Conservation (phyloP, 2,888 invertebrate genomes). For the Campoplex nolae region DNA sequence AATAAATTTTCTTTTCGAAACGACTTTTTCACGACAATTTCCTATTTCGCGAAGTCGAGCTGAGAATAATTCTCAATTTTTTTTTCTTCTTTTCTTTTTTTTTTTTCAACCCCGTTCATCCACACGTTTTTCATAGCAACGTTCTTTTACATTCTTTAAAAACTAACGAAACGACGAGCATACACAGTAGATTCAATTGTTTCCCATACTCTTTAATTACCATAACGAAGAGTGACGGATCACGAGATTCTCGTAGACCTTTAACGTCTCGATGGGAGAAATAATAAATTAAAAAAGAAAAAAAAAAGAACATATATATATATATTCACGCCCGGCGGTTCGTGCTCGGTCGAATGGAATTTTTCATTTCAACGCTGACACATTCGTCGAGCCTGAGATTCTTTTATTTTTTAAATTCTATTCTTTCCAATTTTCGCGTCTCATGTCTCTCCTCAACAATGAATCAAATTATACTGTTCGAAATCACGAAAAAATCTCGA, state of each 20-base stretch:
- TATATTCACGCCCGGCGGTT: slow-evolving; percentile 11
- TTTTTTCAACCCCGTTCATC: background rate
- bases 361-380: background rate
- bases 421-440: background rate
- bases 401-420: background rate
- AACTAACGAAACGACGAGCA: slow-evolving; percentile 15
- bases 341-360: slow-evolving; percentile 7
- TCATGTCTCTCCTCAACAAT: background rate
- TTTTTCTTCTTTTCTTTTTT: background rate
- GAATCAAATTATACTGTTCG: no score
- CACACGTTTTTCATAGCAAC: slow-evolving; percentile 7
- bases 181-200: slow-evolving; percentile 56
- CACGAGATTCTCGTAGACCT: slow-evolving; percentile 43
- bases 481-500: no score
- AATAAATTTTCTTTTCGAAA: background rate
- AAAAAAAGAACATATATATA: slow-evolving; percentile 13
- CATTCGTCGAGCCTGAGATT: background rate
- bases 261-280: slow-evolving; percentile 18
- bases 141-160: slow-evolving; percentile 50
- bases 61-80: background rate
- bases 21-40: background rate
- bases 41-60: background rate
- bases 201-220: slow-evolving; percentile 59
- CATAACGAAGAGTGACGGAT: slow-evolving; percentile 65
- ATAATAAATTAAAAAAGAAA: slow-evolving; percentile 9